Base-by-base conservation (phyloP, 2,113 vertebrate genomes). In the Eidolon helvum region DNA sequence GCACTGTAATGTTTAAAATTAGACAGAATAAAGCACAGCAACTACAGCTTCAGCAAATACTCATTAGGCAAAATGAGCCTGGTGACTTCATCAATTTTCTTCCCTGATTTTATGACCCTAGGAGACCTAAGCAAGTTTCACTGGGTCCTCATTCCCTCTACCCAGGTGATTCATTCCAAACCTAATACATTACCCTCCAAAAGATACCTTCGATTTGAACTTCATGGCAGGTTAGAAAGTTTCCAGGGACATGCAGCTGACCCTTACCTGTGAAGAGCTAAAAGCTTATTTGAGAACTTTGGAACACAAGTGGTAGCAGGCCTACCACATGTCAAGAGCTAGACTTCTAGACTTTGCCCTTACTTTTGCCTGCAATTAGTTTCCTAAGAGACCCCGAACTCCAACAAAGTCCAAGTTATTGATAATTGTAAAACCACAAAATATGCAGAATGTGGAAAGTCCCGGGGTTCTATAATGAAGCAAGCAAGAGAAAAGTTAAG, bases 391-490 rank as follows among this genome's bases (percentile, higher is more conserved):
- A 91, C 7, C 26, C 68, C 61, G 75, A 57, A 68, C 57, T 66
- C 40, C 91, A 92, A 63, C 24, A 93, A 0, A 0, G 59, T 38
- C 9, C 69, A 35, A 93, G 69, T 66, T 57, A 72, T 7, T 66
- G 84, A 71, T 72, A 84, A 97, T 86, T 68, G 33, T 84, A 96
- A 96, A 69, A 88, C 95, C 94, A 95, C 53, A 92, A 4, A 93
- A 80, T 40, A 61, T 94, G 66, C 10, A 61, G 84, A 87, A 93
- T 38, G 87, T 19, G 50, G 53, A 96, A 97, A 95, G 86, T 68
- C 26, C 90, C 87, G 74, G 38, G 45, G 22, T 55, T 92, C 35
- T 28, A 21, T 28, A 80, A 71, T 35, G 96, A 43, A 95, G 55
- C 63, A 90, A 94, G 63, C 69, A 95, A 28, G 7, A n/a, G n/a